Base-by-base conservation (phyloP, 2,797 vertebrate genomes). In the Galago senegalensis region DNA sequence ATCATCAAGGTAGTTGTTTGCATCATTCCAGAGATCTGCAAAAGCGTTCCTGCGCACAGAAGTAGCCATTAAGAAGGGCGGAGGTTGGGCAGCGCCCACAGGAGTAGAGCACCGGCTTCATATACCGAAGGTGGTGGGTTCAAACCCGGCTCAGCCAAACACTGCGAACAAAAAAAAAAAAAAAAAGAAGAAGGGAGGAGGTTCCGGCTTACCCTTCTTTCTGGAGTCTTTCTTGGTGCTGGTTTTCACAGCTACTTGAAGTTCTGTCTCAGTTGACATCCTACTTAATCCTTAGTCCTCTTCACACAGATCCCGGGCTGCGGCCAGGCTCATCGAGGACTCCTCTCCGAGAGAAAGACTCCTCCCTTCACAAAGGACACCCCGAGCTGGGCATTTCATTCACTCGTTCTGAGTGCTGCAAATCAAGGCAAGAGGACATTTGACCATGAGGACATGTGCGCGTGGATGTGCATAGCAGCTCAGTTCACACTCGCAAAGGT, bases 221-320 rank as follows among this genome's bases (percentile, higher is more conserved):
- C 99, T 99, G 98, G 99, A 99, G 99, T 99, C 99, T 99, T 98
- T 99, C 98, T 99, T 99, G 98, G 99, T 98, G 99, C 99, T 99
- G 99, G 99, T 99, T 99, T 99, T 99, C 98, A 99, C 99, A 99
- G 99, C 99, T 98, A 99, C 99, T 99, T 99, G 99, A 99, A 99
- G 99, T 99, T 99, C 99, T 99, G 99, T 99, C 99, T 99, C 99
- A 99, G 99, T 99, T 99, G 99, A 99, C 99, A 99, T 99, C 99
- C 99, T 99, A 99, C 99, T 98, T 99, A 99, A 99, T 99, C 99
- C 99, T 99, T 99, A 99, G 99, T 99, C 99, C 98, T 99, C 99
- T 99, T 99, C 99, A 99, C 99, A 99, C 99, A 99, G 99, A 99
- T 99, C 99, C 98, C 98, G 98, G 99, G 98, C 99, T 99, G 98